phyloP scores from a whole-genome alignment of 2,113 vertebrate genomes.

The Hippocampus barbouri region DNA sequence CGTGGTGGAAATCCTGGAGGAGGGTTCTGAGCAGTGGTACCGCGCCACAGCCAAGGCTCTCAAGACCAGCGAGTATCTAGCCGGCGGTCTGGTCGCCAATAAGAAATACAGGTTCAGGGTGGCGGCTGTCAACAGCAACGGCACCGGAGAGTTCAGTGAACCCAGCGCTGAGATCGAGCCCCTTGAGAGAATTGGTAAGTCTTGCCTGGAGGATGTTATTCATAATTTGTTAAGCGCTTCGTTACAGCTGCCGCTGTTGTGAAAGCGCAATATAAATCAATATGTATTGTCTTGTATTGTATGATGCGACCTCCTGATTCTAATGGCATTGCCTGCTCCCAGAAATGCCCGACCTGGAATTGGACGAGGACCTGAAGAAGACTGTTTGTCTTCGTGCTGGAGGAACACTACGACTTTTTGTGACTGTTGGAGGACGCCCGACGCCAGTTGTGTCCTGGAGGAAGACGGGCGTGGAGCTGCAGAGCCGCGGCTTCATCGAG shows the following conservation, averaged over 20 bases:
- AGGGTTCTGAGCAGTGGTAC: slow-evolving; percentile 88
- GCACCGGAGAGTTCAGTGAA: slow-evolving; percentile 92
- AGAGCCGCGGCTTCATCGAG: slow-evolving; percentile 87
- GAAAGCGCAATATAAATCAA: no score
- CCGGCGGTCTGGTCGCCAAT: slow-evolving; percentile 79
- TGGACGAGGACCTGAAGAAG: slow-evolving; percentile 92
- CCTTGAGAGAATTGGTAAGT: slow-evolving; percentile 87
- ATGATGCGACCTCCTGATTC: neutral
- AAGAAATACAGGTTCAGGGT: slow-evolving; percentile 95
- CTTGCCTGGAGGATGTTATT: neutral
- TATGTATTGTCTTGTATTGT: no score
- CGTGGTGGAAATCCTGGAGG: slow-evolving; percentile 92
- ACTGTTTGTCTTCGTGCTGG: slow-evolving; percentile 90
- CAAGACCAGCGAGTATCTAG: slow-evolving; percentile 81
- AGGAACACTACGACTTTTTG: slow-evolving; percentile 84
- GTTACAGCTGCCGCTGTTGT: no score
- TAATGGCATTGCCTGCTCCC: neutral
- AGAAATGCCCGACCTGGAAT: slow-evolving; percentile 96
- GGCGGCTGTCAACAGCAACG: slow-evolving; percentile 86
- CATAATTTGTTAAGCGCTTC: neutral
- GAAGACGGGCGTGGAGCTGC: slow-evolving; percentile 87
- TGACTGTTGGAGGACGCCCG: slow-evolving; percentile 86
- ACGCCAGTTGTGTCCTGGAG: slow-evolving; percentile 86
- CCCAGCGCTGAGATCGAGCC: slow-evolving; percentile 83
- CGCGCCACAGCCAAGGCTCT: slow-evolving; percentile 81